phyloP scores from a whole-genome alignment of 92 coral and sea anemone genomes.

The Porites lobata region DNA sequence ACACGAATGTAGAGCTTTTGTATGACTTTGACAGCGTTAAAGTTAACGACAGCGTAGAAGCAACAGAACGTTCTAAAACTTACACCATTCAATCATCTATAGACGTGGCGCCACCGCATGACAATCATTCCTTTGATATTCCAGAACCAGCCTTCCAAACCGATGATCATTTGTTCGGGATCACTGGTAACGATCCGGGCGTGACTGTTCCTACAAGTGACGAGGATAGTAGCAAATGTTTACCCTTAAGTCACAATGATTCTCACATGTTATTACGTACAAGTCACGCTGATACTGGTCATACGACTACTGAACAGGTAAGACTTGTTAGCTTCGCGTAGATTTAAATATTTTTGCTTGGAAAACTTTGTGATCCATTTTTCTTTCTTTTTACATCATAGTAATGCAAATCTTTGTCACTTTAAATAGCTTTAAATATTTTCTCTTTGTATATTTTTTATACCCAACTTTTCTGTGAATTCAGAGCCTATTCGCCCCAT shows the following conservation, averaged over 20 bases:
- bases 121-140: neutral
- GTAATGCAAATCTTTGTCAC: too few relatives aligned
- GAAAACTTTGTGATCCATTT: too few relatives aligned
- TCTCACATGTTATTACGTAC: neutral
- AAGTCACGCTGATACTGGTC: neutral
- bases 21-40: slow-evolving; percentile 31
- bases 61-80: neutral
- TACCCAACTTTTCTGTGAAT: too few relatives aligned
- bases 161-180: neutral
- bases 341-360: too few relatives aligned
- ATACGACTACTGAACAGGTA: slow-evolving; percentile 8
- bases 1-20: slow-evolving; percentile 49
- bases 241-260: neutral
- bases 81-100: slow-evolving; percentile 1
- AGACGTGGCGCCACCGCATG: neutral
- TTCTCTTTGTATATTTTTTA: too few relatives aligned
- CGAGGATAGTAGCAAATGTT: neutral
- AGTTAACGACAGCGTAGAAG: neutral
- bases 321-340: neutral
- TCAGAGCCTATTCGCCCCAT: too few relatives aligned
- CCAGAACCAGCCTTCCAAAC: neutral
- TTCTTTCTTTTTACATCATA: too few relatives aligned
- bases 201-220: neutral
- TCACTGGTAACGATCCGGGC: neutral
- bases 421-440: too few relatives aligned